Base-by-base conservation (phyloP, 2,797 vertebrate species). In the Ctenochaetus hawaiiensis region DNA sequence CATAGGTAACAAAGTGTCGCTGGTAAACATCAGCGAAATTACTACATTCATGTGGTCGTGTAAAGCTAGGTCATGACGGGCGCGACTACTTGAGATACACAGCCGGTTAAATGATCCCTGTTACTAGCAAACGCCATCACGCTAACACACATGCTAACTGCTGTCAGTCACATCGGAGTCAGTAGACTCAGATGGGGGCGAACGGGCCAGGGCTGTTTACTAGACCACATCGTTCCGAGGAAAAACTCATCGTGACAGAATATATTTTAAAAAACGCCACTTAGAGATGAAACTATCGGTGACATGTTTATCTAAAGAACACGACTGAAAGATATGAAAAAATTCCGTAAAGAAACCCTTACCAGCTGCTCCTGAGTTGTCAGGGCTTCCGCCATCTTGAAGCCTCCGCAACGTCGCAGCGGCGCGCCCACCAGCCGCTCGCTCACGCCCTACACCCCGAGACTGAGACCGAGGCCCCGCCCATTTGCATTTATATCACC, bases 371-470 rank as follows among this genome's bases (percentile, higher is more conserved):
- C 96, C 93, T 95, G 94, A 93, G 92, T 91, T 93, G 96, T 96
- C 94, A 96, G 92, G 94, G 96, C 95, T 95, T 96, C 95, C 95
- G 95, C 96, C 96, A 96, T 96, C 94, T 96, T 96, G 94, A 95
- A 95, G 95, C 94, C 95, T 94, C 92, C 86, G 93, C 94, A 94
- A 93, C 95, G 93, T 95, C 94, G 91, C 85, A 93, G 82, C 92
- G 92, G 89, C 92, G 91, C 95, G 94, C 94, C 92, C 94, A 94
- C 92, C 68, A 73, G 83, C 67, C 69, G 82, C 86, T 83, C 67
- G 80, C 62, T 81, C 89, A 89, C 87, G 84, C 84, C 84, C 72
- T 60, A 26, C 72, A 66, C 71, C 68, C 57, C 26, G 78, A 65
- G 52, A 75, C 52, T 7, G 62, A 68, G 13, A 2, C 1, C 16